phyloP scores from a whole-genome alignment of 2,113 vertebrate species.

The Marmota monax region DNA sequence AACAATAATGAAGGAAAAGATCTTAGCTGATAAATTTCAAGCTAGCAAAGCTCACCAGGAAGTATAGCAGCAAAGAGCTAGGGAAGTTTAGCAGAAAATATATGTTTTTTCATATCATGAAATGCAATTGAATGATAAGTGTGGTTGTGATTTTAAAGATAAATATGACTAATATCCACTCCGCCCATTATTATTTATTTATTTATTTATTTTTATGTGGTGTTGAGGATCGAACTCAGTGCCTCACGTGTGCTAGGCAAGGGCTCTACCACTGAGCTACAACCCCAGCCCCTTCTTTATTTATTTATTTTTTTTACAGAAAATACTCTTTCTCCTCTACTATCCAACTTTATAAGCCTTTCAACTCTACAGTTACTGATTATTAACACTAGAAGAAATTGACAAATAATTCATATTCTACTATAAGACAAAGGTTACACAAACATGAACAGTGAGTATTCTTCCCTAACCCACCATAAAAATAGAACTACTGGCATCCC shows the following conservation, averaged over 20 bases:
- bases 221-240: no score
- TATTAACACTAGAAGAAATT: not conserved
- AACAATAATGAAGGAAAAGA: not conserved
- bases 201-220: not conserved
- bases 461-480: not conserved
- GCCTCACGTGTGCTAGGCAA: no score
- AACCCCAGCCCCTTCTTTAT: no score
- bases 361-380: not conserved
- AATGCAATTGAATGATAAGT: constrained; percentile 21
- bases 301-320: no score
- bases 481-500: not conserved
- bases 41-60: not conserved
- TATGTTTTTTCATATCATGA: not conserved
- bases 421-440: not conserved
- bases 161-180: not conserved
- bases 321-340: constrained; percentile 13
- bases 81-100: not conserved
- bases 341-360: not conserved
- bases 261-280: no score
- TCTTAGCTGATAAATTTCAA: not conserved
- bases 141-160: not conserved
- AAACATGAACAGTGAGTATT: not conserved
- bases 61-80: not conserved
- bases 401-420: not conserved
- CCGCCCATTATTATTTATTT: not conserved